Evolutionary conservation across 2,888 invertebrate species (phyloP).

Genomic region (Dynastes maya): DNA sequence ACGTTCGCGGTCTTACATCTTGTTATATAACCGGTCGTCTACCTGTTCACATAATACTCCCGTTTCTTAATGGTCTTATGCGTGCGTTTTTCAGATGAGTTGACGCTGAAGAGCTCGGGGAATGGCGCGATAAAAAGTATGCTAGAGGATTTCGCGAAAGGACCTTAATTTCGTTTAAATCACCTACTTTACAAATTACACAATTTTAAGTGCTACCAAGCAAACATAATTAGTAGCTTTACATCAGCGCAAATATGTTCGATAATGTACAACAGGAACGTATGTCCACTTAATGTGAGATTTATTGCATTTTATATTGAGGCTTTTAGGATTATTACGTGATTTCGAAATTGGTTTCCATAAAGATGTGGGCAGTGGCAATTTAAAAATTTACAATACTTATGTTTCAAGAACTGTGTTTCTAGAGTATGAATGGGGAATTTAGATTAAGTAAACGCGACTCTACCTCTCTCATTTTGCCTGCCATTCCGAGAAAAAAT

Average conservation of each 20-base stretch:
- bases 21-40: constrained; percentile 51
- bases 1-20: constrained; percentile 38
- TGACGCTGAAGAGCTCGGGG: not conserved
- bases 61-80: constrained; percentile 39
- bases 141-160: constrained; percentile 28
- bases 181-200: constrained; percentile 21
- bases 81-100: constrained; percentile 1
- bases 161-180: constrained; percentile 18
- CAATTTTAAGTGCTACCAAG: not conserved
- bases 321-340: too few relatives aligned
- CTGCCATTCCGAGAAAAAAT: too few relatives aligned
- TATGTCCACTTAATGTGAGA: too few relatives aligned
- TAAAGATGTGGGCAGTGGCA: too few relatives aligned
- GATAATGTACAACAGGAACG: not conserved
- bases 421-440: too few relatives aligned
- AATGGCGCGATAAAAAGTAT: constrained; percentile 29
- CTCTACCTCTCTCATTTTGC: too few relatives aligned
- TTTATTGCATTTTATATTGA: too few relatives aligned
- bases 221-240: not conserved
- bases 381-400: too few relatives aligned
- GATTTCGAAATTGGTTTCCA: too few relatives aligned
- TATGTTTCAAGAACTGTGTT: too few relatives aligned
- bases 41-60: constrained; percentile 44
- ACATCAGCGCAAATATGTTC: not conserved
- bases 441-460: too few relatives aligned